These are phyloP conservation scores for Neoniphon sammara DNA, from an alignment of 2,797 vertebrate species.

Conservation along the genomic window DNA sequence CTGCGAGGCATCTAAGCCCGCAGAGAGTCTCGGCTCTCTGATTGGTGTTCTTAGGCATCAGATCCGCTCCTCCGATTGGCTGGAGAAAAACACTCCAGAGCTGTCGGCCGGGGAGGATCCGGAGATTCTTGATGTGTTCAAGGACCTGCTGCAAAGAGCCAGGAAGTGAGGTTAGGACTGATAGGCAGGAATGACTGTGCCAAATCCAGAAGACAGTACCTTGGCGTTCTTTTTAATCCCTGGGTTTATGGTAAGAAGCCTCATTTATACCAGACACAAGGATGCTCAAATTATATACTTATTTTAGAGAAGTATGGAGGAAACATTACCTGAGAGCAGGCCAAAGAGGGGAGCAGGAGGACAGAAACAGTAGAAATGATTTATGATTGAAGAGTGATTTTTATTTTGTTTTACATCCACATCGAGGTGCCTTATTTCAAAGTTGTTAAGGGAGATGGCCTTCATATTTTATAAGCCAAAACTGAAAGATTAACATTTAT, in stretches of 20 bases:
- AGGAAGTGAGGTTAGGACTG: constrained; percentile 72
- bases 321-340: not conserved
- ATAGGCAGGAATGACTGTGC: constrained; percentile 35
- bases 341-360: constrained; percentile 17
- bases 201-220: constrained; percentile 47
- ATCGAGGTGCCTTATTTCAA: constrained; percentile 52
- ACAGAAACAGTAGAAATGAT: not conserved
- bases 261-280: constrained; percentile 34
- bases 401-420: not conserved
- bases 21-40: constrained; percentile 82
- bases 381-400: not conserved
- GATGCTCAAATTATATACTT: constrained; percentile 37
- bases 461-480: constrained; percentile 26
- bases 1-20: constrained; percentile 75
- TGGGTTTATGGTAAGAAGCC: constrained; percentile 31
- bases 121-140: constrained; percentile 83
- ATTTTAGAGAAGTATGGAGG: constrained; percentile 7
- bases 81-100: constrained; percentile 86
- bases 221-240: constrained; percentile 14
- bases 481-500: constrained; percentile 26
- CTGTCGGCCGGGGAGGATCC: constrained; percentile 84
- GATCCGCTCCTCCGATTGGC: constrained; percentile 89
- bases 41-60: constrained; percentile 89
- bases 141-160: constrained; percentile 82
- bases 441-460: constrained; percentile 25